Conservation (phyloP, 2,797 vertebrate species). For the Semotilus atromaculatus region DNA sequence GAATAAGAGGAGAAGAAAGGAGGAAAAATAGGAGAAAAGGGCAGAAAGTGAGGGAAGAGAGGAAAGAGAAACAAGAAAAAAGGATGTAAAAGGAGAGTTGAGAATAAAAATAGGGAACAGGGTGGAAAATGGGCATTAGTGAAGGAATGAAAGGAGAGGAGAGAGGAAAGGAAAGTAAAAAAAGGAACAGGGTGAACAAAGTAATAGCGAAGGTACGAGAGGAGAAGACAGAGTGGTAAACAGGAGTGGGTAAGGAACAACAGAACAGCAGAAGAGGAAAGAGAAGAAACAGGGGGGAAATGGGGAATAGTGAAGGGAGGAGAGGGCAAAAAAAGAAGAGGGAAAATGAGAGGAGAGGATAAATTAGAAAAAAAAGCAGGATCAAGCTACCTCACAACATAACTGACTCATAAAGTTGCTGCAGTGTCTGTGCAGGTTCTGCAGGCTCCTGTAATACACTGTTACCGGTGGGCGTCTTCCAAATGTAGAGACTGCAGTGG, state of each 20-base stretch:
- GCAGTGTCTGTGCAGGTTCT: slow-evolving; percentile 36
- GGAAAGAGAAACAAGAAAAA: not conserved
- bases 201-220: not conserved
- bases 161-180: not conserved
- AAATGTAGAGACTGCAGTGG: slow-evolving; percentile 52
- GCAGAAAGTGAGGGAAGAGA: not conserved
- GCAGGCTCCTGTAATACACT: slow-evolving; percentile 21
- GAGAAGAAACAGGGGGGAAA: not conserved
- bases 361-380: slow-evolving; percentile 54
- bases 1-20: not conserved
- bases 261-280: not conserved
- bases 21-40: not conserved
- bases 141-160: not conserved
- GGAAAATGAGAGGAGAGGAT: slow-evolving; percentile 43
- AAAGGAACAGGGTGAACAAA: not conserved
- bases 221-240: not conserved
- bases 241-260: not conserved
- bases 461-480: slow-evolving; percentile 30
- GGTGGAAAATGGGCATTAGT: not conserved
- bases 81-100: not conserved
- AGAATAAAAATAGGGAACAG: not conserved
- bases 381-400: slow-evolving; percentile 40
- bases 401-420: slow-evolving; percentile 31
- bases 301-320: slow-evolving; percentile 17
- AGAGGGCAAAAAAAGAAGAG: slow-evolving; percentile 16